Evolutionary conservation across 1,140 invertebrate species (phyloP).

Genomic region (Heliconius melpomene): DNA sequence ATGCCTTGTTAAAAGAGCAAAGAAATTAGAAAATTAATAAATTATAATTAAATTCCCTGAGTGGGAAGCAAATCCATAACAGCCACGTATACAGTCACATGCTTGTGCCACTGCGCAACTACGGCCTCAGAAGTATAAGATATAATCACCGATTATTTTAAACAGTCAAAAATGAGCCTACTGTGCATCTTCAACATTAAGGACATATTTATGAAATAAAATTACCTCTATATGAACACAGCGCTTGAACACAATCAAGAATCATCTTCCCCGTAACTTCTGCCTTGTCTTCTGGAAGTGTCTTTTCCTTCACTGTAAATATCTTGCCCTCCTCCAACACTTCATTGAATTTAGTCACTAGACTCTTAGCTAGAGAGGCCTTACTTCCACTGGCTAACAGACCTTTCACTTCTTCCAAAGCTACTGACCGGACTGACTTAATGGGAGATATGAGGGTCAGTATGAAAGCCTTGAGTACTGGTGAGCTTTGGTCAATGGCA

Average conservation of each 20-base stretch:
- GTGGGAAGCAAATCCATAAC: too few relatives aligned
- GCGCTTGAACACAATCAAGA: constrained; percentile 76
- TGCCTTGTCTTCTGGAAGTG: constrained; percentile 59
- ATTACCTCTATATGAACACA: constrained; percentile 78
- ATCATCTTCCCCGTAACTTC: constrained; percentile 78
- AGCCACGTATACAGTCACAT: too few relatives aligned
- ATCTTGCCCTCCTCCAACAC: constrained; percentile 73
- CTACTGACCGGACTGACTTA: constrained; percentile 55
- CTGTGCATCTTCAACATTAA: not conserved
- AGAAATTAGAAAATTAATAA: too few relatives aligned
- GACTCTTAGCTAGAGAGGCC: constrained; percentile 57
- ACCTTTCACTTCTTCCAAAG: constrained; percentile 58
- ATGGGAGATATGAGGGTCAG: constrained; percentile 58
- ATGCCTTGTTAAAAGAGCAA: too few relatives aligned
- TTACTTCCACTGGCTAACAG: constrained; percentile 56
- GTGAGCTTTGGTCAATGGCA: constrained; percentile 59
- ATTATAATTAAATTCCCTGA: too few relatives aligned
- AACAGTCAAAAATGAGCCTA: not conserved
- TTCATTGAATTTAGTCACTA: constrained; percentile 67
- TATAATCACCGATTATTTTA: too few relatives aligned
- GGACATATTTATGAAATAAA: not conserved
- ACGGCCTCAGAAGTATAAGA: too few relatives aligned
- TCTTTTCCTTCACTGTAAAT: constrained; percentile 63
- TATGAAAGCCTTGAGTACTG: constrained; percentile 64
- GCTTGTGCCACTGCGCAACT: too few relatives aligned